Evolutionary conservation across 2,888 invertebrate genomes (phyloP).

Genomic region (Rhaphigaster nebulosa): DNA sequence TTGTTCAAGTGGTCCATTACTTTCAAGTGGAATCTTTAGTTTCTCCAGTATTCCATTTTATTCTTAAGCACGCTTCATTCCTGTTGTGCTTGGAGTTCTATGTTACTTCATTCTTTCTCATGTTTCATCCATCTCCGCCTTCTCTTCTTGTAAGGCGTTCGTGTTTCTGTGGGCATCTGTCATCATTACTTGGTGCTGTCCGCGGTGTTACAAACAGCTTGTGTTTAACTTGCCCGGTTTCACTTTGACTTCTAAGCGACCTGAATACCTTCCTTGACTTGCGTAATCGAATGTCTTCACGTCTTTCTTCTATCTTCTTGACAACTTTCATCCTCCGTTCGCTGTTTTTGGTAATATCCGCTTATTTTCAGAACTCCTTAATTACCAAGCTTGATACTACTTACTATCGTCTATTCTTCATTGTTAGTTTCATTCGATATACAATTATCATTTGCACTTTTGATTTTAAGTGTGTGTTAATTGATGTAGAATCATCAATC

Average conservation of each 20-base stretch:
- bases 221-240: slow-evolving; percentile 20
- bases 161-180: background rate
- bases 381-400: too few species aligned
- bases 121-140: slow-evolving; percentile 14
- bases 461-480: too few species aligned
- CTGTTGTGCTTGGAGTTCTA: background rate
- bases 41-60: background rate
- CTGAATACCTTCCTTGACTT: slow-evolving; percentile 10
- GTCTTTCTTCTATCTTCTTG: background rate
- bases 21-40: background rate
- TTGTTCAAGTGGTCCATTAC: background rate
- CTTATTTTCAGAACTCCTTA: too few species aligned
- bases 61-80: background rate
- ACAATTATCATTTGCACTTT: too few species aligned
- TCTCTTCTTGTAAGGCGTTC: background rate
- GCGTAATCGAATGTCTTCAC: slow-evolving; percentile 12
- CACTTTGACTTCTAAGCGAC: slow-evolving; percentile 19
- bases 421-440: too few species aligned
- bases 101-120: background rate
- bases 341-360: too few species aligned
- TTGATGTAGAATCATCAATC: too few species aligned
- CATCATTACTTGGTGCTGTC: slow-evolving; percentile 6
- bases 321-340: background rate
- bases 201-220: slow-evolving; percentile 22
- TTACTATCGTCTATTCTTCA: too few species aligned